A percentile compares a stretch with the other conserved stretches of the same genome.
phyloP scores from a whole-genome alignment of 35 echinoderm and acorn worm genomes.

The Diadema setosum region DNA sequence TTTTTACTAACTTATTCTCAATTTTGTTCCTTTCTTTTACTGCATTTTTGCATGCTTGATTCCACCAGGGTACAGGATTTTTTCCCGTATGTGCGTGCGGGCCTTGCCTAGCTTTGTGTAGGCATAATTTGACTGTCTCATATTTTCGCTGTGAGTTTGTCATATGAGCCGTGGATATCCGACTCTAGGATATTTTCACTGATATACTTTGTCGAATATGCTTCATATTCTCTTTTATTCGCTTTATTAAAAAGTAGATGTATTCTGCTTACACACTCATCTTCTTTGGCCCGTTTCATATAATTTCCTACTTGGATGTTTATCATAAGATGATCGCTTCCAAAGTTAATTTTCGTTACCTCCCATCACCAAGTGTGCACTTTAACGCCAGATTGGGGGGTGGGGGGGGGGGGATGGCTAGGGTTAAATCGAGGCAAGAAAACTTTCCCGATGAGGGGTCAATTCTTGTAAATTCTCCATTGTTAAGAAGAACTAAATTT shows the following conservation, averaged over 20 bases:
- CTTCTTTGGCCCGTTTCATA: neutral
- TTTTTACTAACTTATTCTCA: neutral
- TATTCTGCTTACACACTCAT: neutral
- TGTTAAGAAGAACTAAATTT: neutral
- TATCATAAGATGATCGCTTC: neutral
- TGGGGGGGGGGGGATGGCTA: too few relatives aligned
- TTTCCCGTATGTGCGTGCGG: neutral
- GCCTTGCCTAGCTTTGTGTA: neutral
- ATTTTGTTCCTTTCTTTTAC: neutral
- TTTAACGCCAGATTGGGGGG: neutral
- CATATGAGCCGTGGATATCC: neutral
- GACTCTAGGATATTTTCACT: neutral
- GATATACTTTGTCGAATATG: neutral
- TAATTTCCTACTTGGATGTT: neutral
- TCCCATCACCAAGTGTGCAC: neutral
- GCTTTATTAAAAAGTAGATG: neutral
- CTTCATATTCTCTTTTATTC: neutral
- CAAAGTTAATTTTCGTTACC: neutral
- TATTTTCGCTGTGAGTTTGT: neutral
- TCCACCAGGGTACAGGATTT: neutral
- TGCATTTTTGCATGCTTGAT: neutral
- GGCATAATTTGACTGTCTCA: neutral
- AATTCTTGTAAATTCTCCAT: neutral
- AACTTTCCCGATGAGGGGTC: neutral
- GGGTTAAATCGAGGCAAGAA: neutral